phyloP scores from a whole-genome alignment of 2,113 vertebrate species.

The Orthonyx spaldingii region DNA sequence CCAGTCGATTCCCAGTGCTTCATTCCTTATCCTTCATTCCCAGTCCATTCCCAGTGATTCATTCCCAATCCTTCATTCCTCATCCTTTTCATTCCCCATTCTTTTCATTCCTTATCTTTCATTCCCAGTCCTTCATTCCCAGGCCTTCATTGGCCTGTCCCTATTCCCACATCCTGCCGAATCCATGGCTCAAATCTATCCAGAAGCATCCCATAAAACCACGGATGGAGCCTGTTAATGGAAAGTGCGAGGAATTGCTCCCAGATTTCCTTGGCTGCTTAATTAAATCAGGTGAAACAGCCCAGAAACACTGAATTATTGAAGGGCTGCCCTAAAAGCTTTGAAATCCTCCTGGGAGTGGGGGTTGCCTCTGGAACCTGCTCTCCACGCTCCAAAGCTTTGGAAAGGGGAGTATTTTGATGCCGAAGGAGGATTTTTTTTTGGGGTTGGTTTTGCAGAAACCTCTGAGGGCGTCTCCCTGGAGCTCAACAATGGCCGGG shows the following conservation, averaged over 20 bases:
- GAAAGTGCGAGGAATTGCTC: neutral
- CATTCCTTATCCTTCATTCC: rapidly evolving
- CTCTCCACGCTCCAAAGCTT: rapidly evolving
- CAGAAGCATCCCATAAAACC: neutral
- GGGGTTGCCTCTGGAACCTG: neutral
- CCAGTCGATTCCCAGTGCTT: no score
- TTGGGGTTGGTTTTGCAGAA: conserved; percentile 73
- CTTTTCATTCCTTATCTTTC: neutral
- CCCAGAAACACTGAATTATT: neutral
- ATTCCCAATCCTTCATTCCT: neutral
- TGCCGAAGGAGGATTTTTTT: neutral
- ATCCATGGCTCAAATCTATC: neutral
- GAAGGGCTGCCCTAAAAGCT: neutral
- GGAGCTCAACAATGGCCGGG: conserved; percentile 85
- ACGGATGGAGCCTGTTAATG: neutral
- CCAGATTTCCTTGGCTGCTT: neutral
- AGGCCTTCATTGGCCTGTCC: rapidly evolving
- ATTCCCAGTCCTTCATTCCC: neutral
- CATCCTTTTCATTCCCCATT: neutral
- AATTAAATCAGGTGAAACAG: neutral
- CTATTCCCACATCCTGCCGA: neutral
- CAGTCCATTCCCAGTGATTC: rapidly evolving
- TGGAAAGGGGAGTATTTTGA: rapidly evolving
- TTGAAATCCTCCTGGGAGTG: neutral
- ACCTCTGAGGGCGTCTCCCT: conserved; percentile 86